Evolutionary conservation across 2,888 invertebrate species (phyloP), one percentile per base, ranked within the genome.

Genomic region (Pandemis corylana): DNA sequence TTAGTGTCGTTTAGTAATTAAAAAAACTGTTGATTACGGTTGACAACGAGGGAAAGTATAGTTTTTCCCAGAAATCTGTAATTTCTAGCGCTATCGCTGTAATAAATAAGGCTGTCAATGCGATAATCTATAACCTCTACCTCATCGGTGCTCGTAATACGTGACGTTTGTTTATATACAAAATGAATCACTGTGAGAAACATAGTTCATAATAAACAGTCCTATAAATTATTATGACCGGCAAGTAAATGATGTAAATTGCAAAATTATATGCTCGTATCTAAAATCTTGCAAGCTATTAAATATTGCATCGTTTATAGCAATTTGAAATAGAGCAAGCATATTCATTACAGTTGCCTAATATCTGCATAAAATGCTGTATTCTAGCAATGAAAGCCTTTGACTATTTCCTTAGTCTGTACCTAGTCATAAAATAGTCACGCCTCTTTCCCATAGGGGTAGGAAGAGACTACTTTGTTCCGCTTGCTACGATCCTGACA

Each of bases 111-210:
- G 5, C 6, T 56, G 15, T 56, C 20, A 15, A 3, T 28, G n/a
- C 12, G 53, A 15, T 53, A 15, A 59, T 28, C 20, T 66, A 72
- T 72, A 67, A 72, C 71, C 66, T 49, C 20, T 20, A 51, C 59
- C 59, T 71, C 44, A 67, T 67, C 61, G 51, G 49, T 61, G 20
- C 49, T 49, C 49, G 53, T 12, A 42, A 15, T 13, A 49, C 15
- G 15, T 51, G 41, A 61, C 42, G 9, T 42, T n/a, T 67, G 65
- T 65, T 61, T 66, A 72, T 61, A 61, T 67, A 20, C 28, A 71
- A 46, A 13, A n/a, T 69, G 36, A 71, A 66, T 64, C 56, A 59
- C 36, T 63, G 59, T 5, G 53, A 6, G 10, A 28, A 59, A 28
- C 10, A 28, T 12, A 12, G 12, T 59, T 56, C 9, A 56, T 56